Evolutionary conservation across 2,797 vertebrate species (phyloP).

Genomic region (Cephalopachus bancanus): DNA sequence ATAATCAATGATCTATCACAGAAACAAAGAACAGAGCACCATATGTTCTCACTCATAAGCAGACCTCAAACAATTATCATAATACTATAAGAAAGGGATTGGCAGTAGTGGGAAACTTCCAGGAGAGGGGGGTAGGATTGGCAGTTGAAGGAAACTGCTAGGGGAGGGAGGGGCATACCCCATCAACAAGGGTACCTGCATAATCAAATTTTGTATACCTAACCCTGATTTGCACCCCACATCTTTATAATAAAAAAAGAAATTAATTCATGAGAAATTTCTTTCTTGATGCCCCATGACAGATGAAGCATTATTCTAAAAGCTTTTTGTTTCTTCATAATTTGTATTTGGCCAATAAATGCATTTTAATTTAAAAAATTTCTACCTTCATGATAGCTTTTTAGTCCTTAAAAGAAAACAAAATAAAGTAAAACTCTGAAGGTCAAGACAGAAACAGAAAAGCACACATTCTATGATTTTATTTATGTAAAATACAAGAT

Average conservation of each 20-base stretch:
- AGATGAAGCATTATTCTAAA: background rate
- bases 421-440: constrained; percentile 26
- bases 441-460: background rate
- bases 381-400: background rate
- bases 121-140: too few species aligned
- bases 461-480: background rate
- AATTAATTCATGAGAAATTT: background rate
- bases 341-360: background rate
- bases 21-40: too few species aligned
- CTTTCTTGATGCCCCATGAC: background rate
- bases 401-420: background rate
- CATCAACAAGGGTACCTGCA: too few species aligned
- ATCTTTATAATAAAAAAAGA: background rate
- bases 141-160: too few species aligned
- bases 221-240: too few species aligned
- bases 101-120: too few species aligned
- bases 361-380: background rate
- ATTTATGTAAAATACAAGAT: background rate
- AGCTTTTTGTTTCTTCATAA: background rate
- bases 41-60: too few species aligned
- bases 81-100: too few species aligned
- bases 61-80: too few species aligned
- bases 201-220: too few species aligned
- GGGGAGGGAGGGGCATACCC: too few species aligned
- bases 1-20: too few species aligned